Conservation (phyloP, 2,113 vertebrate genomes). For the Cisticola juncidis region DNA sequence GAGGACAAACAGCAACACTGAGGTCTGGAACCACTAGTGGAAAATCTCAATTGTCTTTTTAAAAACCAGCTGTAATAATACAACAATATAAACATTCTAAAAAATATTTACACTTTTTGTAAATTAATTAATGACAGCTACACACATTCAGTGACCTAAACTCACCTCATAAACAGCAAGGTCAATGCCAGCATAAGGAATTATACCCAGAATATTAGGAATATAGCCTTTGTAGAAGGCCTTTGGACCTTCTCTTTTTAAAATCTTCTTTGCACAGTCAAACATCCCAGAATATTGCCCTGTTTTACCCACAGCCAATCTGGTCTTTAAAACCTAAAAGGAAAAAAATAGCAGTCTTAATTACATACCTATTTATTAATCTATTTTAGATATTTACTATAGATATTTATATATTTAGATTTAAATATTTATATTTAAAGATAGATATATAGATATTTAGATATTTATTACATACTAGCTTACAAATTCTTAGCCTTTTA, state of each 20-base stretch:
- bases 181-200: slow-evolving; percentile 94
- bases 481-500: neutral
- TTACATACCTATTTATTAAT: neutral
- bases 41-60: neutral
- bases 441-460: too few relatives aligned
- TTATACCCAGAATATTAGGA: slow-evolving; percentile 92
- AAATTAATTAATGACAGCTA: neutral
- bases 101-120: neutral
- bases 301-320: slow-evolving; percentile 90
- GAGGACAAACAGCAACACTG: neutral
- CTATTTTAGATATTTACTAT: neutral
- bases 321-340: slow-evolving; percentile 90
- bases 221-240: slow-evolving; percentile 94
- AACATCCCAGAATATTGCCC: slow-evolving; percentile 91
- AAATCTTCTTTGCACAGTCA: slow-evolving; percentile 90
- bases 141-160: neutral
- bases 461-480: neutral
- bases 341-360: neutral
- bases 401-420: too few relatives aligned
- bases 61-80: neutral
- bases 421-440: too few relatives aligned
- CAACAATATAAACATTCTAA: neutral
- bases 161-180: slow-evolving; percentile 94
- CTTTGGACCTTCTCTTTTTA: slow-evolving; percentile 85
- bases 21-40: neutral